phyloP scores from a whole-genome alignment of 1,140 invertebrate species.

The Meloidogyne exigua region DNA sequence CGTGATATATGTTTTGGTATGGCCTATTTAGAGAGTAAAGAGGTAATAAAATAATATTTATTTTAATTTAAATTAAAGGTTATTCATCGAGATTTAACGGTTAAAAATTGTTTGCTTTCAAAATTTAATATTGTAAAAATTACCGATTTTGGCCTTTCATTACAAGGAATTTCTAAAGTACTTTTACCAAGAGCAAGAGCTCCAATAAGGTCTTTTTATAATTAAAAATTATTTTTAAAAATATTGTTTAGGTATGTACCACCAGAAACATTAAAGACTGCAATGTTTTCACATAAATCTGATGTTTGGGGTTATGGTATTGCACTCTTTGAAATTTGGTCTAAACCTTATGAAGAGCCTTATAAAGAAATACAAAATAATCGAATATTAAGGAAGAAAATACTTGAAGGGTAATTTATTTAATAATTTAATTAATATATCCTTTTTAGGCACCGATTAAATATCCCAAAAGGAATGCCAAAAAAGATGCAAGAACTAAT shows the following conservation, averaged over 20 bases:
- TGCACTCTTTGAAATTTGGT: neutral
- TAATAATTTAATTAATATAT: neutral
- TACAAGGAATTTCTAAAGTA: neutral
- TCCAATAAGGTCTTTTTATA: neutral
- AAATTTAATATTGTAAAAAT: slow-evolving; percentile 9
- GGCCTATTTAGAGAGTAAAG: neutral
- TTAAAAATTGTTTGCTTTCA: neutral
- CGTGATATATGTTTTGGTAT: neutral
- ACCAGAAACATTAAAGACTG: neutral
- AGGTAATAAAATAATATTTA: neutral
- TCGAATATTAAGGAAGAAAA: neutral
- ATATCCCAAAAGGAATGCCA: neutral
- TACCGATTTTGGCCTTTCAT: neutral
- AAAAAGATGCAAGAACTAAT: neutral
- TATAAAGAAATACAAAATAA: neutral
- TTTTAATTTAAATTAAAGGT: neutral
- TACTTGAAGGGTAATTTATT: neutral
- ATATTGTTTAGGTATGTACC: neutral
- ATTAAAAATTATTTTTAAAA: neutral
- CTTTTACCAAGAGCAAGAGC: neutral
- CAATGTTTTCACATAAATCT: neutral
- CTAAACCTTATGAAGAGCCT: neutral
- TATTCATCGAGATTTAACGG: neutral
- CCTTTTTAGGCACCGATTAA: neutral
- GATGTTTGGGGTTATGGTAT: neutral